Percentiles rank a stretch among this genome's conserved stretches.
Evolutionary conservation across 2,888 invertebrate species (phyloP).

Genomic region (Tenthredo mesomela): DNA sequence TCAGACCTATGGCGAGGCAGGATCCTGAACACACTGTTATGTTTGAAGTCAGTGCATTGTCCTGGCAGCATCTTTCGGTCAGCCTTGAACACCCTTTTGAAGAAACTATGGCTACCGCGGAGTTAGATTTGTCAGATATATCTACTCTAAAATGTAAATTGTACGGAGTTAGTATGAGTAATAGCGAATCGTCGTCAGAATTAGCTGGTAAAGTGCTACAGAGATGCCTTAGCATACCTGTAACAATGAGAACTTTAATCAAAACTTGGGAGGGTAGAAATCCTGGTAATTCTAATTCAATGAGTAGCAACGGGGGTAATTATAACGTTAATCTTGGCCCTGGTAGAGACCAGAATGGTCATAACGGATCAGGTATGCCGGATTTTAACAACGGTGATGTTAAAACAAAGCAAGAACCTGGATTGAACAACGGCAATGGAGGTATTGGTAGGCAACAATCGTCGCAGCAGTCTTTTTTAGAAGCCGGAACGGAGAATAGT

Average conservation of each 20-base stretch:
- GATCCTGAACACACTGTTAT: slow-evolving; percentile 90
- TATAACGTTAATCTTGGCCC: slow-evolving; percentile 60
- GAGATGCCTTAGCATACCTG: slow-evolving; percentile 94
- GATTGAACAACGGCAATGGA: slow-evolving; percentile 72
- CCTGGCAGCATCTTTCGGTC: slow-evolving; percentile 93
- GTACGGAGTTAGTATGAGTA: slow-evolving; percentile 79
- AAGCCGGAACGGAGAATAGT: slow-evolving; percentile 78
- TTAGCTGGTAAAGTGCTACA: slow-evolving; percentile 87
- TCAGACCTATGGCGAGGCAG: slow-evolving; percentile 89
- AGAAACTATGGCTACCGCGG: slow-evolving; percentile 95
- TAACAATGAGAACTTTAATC: slow-evolving; percentile 93
- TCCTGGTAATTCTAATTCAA: slow-evolving; percentile 79
- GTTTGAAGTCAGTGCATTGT: slow-evolving; percentile 94
- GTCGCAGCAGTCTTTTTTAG: slow-evolving; percentile 78
- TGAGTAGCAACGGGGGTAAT: slow-evolving; percentile 69
- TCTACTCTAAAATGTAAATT: slow-evolving; percentile 89
- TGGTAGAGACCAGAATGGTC: slow-evolving; percentile 71
- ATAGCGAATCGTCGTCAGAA: slow-evolving; percentile 79
- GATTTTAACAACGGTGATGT: slow-evolving; percentile 73
- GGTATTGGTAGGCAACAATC: slow-evolving; percentile 63
- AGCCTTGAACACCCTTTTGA: slow-evolving; percentile 95
- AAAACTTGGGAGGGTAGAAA: slow-evolving; percentile 90
- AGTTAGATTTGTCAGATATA: slow-evolving; percentile 91
- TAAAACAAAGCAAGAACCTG: slow-evolving; percentile 76
- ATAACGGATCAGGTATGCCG: slow-evolving; percentile 71